Evolutionary conservation across 2,797 vertebrate genomes (phyloP).

Genomic region (Enoplosus armatus): DNA sequence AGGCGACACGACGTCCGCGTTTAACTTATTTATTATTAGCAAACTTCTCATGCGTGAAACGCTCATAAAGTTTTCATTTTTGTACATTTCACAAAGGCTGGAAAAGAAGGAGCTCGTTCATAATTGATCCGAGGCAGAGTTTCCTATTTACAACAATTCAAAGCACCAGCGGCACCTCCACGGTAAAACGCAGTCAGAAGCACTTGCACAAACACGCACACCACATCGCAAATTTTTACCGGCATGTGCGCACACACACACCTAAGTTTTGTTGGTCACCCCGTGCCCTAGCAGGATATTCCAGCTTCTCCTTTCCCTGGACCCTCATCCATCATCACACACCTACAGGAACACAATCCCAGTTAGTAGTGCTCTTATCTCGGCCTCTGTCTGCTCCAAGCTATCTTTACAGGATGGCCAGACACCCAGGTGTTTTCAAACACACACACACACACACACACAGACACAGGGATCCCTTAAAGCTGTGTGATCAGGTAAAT

Average conservation of each 20-base stretch:
- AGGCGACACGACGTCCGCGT: conserved; percentile 47
- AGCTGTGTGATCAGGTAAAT: conserved; percentile 25
- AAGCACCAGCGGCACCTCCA: conserved; percentile 8
- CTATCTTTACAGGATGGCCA: conserved; percentile 46
- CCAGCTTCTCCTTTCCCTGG: conserved; percentile 28
- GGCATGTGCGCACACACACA: neutral
- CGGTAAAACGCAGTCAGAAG: conserved; percentile 43
- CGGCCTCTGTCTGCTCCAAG: conserved; percentile 8
- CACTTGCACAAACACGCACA: conserved; percentile 30
- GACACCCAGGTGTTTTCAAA: conserved; percentile 26
- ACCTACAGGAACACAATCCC: conserved; percentile 63
- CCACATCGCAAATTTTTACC: neutral
- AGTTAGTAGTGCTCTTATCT: conserved; percentile 45
- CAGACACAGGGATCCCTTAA: conserved; percentile 30
- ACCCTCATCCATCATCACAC: conserved; percentile 72
- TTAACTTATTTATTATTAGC: conserved; percentile 81
- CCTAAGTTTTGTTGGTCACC: conserved; percentile 11
- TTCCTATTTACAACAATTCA: conserved; percentile 57
- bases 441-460: conserved; percentile 31
- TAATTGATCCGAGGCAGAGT: conserved; percentile 68
- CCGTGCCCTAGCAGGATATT: conserved; percentile 40
- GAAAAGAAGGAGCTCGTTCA: conserved; percentile 62
- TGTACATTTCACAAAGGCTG: conserved; percentile 61
- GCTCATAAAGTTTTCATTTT: conserved; percentile 80
- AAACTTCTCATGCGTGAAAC: conserved; percentile 63